A percentile compares a stretch with the other conserved stretches of the same genome.
Conservation (phyloP, 2,797 vertebrate species). For the Channallabes apus region DNA sequence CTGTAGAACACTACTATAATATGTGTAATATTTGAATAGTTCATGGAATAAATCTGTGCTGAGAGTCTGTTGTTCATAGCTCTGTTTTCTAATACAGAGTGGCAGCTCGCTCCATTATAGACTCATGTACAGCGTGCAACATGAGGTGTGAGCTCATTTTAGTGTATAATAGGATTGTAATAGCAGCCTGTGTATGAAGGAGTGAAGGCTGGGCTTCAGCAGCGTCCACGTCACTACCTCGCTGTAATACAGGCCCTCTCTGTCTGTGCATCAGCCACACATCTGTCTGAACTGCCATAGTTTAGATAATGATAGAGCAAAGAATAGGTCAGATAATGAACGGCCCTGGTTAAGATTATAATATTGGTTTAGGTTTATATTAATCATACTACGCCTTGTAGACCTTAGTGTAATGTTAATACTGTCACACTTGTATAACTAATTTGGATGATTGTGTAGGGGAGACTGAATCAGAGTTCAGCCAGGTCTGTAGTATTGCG, state of each 20-base stretch:
- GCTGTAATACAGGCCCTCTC: neutral
- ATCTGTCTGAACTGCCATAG: neutral
- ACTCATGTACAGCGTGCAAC: neutral
- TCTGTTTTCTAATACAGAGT: neutral
- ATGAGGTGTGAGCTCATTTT: neutral
- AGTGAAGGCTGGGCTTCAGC: neutral
- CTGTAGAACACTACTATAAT: neutral
- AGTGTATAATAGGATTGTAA: neutral
- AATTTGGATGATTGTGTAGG: neutral
- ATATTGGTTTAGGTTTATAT: neutral
- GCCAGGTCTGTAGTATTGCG: neutral
- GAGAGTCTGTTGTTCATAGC: neutral
- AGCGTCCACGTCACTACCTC: neutral
- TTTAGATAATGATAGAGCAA: neutral
- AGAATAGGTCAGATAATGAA: neutral
- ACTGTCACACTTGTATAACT: neutral
- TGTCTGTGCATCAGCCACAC: neutral
- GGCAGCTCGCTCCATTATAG: neutral
- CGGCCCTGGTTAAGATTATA: neutral
- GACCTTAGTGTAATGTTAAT: neutral
- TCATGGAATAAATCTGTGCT: constrained; percentile 15
- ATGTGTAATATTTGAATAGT: constrained; percentile 3
- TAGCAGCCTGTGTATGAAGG: neutral
- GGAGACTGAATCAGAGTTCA: neutral
- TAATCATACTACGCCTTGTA: neutral